Base-by-base conservation (phyloP, 2,888 invertebrate genomes). In the Amitus sp. region DNA sequence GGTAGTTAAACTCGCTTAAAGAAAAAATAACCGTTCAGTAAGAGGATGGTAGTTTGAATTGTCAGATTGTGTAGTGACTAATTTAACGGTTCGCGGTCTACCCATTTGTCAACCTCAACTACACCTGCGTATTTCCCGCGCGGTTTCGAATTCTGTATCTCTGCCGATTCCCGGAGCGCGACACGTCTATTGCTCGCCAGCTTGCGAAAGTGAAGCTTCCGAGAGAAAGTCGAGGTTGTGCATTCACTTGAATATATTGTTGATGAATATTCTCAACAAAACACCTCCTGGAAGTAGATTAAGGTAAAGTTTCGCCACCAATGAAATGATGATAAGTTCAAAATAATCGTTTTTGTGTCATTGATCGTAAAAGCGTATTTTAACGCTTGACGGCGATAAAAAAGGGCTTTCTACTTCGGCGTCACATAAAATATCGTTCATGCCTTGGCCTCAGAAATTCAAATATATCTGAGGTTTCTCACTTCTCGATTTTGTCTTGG, bases 41-140 rank as follows among this genome's bases (percentile, higher is more conserved):
- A 62, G 58, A 57, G 57, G 47, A 50, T 30, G 58, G 34, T 48
- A 49, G 62, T 62, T 58, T 59, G 55, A 58, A 52, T 63, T 59
- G 63, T 63, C 63, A 63, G 50, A 53, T 64, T 64, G 55, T 65
- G 65, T 63, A 65, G 68, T 66, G 66, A 66, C 68, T 68, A 68
- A 68, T 66, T 68, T 68, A 68, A 68, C 68, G 68, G 68, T 68
- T 62, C 68, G 65, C 59, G 61, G 68, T 68, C 65, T 66, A 60
- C 68, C 65, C 68, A 66, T 68, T 62, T 60, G 68, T 68, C 68
- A 68, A 65, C 60, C 67, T 64, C 63, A 59, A 58, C 63, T 59
- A 55, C 63, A 63, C 63, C 63, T 63, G 63, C 49, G 59, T 63
- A 63, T 59, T 59, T 63, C 63, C 55, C 63, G 58, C 59, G 55